Evolutionary conservation across 2,797 vertebrate genomes (phyloP).

Genomic region (Sebastes miniatus): DNA sequence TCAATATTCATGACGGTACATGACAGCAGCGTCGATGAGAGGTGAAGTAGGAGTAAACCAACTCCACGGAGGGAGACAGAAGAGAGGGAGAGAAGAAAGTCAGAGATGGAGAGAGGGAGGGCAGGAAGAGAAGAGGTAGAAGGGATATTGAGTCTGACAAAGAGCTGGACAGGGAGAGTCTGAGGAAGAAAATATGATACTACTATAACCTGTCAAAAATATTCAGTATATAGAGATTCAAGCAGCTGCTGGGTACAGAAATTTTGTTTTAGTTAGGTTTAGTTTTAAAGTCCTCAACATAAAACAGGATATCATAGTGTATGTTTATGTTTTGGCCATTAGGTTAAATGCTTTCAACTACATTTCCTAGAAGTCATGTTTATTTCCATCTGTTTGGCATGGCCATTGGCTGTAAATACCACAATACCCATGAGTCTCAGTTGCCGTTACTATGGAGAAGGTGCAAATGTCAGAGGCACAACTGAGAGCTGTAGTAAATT

Average conservation of each 20-base stretch:
- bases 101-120: not conserved
- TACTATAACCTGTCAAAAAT: not conserved
- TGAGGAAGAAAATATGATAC: not conserved
- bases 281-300: not conserved
- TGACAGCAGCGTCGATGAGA: constrained; percentile 49
- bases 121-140: not conserved
- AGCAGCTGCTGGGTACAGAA: not conserved
- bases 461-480: not conserved
- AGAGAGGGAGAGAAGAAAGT: not conserved
- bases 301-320: not conserved
- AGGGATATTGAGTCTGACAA: constrained; percentile 35
- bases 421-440: not conserved
- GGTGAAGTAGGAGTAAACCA: constrained; percentile 40
- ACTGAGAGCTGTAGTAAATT: not conserved
- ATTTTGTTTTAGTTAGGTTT: not conserved
- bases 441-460: not conserved
- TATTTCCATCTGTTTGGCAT: not conserved
- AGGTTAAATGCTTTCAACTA: not conserved
- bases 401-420: not conserved
- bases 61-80: constrained; percentile 3
- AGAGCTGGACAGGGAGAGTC: not conserved
- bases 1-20: constrained; percentile 60
- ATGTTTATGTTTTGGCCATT: not conserved
- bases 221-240: not conserved
- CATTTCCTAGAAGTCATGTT: not conserved